Evolutionary conservation across 2,113 vertebrate genomes (phyloP), one percentile per base, ranked within the genome.

Genomic region (Cochlearius cochlearius): DNA sequence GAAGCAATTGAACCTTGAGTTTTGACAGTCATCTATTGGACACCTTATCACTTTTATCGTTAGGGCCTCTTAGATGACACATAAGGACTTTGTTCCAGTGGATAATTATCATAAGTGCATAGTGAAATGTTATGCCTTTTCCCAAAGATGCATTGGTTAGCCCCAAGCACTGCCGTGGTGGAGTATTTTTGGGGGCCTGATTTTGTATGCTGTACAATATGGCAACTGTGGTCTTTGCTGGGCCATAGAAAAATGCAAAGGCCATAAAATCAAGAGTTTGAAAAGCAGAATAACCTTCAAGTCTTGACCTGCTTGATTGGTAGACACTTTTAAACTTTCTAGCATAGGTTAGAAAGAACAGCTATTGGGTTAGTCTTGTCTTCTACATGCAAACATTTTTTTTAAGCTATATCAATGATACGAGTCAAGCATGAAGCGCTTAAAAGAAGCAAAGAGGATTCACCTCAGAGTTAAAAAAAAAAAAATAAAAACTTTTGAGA

Each of bases 1-100:
- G 95, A 92, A 96, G 91, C 94, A 94, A 91, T 95, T 95, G 92
- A 97, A 95, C 74, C 87, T 77, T 66, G 89, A 88, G 86, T 95
- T 97, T 95, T 95, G 91, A 96, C 81, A 92, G 80, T 91, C 77
- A 69, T 86, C 71, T 91, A 39, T 74, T 94, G 89, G 84, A 75
- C 71, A 91, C 45, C 69, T 95, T 92, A 86, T 38, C 66, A 52
- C 81, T 90, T 95, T 92, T 90, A 92, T 90, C 50, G 71, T 87
- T 63, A 82, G 85, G 67, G 53, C 53, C 39, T 95, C 71, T 90
- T 76, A 75, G 76, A 94, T 49, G 64, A 49, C 58, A 85, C 45
- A 45, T 85, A 75, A 97, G 74, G 73, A 85, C 80, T 92, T 93
- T 94, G 8, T 94, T 95, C 73, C 80, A 87, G 89, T 59, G 66